Evolutionary conservation across 2,113 vertebrate species (phyloP), one percentile per base, ranked within the genome.

Genomic region (Tiliqua scincoides): DNA sequence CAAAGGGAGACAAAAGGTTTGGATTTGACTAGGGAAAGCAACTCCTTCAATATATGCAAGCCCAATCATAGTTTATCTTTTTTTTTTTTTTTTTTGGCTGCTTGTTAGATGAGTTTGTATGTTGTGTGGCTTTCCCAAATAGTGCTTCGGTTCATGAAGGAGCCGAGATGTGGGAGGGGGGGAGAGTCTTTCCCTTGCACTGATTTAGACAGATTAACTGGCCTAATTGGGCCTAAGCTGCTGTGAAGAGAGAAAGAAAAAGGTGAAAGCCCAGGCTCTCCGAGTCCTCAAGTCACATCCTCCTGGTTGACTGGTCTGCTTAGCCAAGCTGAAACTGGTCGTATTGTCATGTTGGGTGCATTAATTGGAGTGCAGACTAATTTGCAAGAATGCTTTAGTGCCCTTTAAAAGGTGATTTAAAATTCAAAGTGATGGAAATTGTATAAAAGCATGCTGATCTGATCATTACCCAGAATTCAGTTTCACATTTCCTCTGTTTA

Each of bases 341-440:
- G 96, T 94, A 97, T 98, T 98, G 98, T 98, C 97, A 97, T 96
- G 96, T 98, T 98, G 96, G 97, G 96, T 96, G 96, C 96, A 97
- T 98, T 99, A 98, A 99, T 98, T 99, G 98, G 98, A 97, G 96
- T 97, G 96, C 96, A 96, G 97, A 97, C 97, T 98, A 98, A 99
- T 99, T 99, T 98, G 97, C 97, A 97, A 97, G 96, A 98, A 98
- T 97, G 97, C 96, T 98, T 98, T 97, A 93, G 96, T 99, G 97
- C 97, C 97, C 97, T 99, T 98, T 98, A 98, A 97, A 98, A 97
- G 96, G 97, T 97, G 96, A 98, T 99, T 99, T 98, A 97, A 97
- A 98, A 98, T 98, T 98, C 97, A 98, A 98, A 99, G 97, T 97
- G 97, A 98, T 97, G 96, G 97, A 98, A 98, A 98, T 98, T 97